phyloP scores from a whole-genome alignment of 2,113 vertebrate genomes.

The Orcinus orca region DNA sequence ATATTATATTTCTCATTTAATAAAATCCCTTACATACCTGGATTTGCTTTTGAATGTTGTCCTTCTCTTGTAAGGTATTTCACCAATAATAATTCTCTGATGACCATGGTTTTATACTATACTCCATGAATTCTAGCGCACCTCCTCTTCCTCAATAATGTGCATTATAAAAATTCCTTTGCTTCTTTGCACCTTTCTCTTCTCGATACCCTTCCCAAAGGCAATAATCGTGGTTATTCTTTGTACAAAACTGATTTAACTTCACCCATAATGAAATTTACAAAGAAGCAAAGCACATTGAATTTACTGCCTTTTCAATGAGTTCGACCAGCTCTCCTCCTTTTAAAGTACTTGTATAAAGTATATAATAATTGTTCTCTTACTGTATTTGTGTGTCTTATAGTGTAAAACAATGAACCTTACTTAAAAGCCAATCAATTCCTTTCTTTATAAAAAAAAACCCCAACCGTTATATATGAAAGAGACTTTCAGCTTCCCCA shows the following conservation, averaged over 20 bases:
- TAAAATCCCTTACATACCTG: not conserved
- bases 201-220: not conserved
- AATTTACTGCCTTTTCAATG: not conserved
- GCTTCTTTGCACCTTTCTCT: not conserved
- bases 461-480: not conserved
- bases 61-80: not conserved
- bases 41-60: not conserved
- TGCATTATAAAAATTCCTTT: not conserved
- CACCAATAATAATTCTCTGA: not conserved
- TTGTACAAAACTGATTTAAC: not conserved
- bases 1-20: not conserved
- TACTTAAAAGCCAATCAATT: constrained; percentile 36
- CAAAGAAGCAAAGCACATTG: not conserved
- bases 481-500: not conserved
- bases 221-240: not conserved
- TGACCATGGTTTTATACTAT: not conserved
- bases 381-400: constrained; percentile 3
- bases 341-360: not conserved
- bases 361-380: not conserved
- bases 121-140: too few species aligned
- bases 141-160: not conserved
- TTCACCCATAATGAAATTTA: not conserved
- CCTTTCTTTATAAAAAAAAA: constrained; percentile 35
- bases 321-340: not conserved
- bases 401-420: constrained; percentile 32